These are phyloP conservation scores for Cancer borealis DNA, from an alignment of 2,888 invertebrate genomes.

Conservation along the genomic window DNA sequence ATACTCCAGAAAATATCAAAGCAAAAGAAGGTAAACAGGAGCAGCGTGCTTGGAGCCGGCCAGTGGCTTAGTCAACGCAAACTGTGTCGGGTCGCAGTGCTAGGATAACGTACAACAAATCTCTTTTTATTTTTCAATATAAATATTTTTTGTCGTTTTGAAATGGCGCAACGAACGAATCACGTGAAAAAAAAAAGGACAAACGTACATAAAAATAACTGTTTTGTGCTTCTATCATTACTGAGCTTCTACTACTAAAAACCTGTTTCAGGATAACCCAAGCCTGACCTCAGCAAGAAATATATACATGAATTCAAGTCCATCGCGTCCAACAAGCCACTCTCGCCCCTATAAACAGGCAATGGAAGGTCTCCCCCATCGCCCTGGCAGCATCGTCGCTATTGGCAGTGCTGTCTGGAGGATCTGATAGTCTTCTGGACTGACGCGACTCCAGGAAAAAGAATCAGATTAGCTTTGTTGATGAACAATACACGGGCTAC, in stretches of 20 bases:
- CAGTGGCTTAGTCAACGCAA: background rate
- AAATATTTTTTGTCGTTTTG: background rate
- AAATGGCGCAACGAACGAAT: background rate
- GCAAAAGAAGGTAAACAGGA: background rate
- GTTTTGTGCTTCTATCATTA: conserved; percentile 27
- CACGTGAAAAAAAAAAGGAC: background rate
- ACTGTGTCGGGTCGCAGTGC: background rate
- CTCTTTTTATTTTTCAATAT: background rate
- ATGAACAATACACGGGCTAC: conserved; percentile 54
- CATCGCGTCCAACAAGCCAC: conserved; percentile 8
- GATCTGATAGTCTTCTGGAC: conserved; percentile 54
- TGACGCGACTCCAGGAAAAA: conserved; percentile 58
- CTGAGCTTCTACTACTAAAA: background rate
- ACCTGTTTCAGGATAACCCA: conserved; percentile 13
- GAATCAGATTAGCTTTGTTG: conserved; percentile 61
- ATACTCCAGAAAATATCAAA: background rate
- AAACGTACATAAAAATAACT: background rate
- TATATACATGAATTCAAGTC: conserved; percentile 20
- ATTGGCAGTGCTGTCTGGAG: conserved; percentile 49
- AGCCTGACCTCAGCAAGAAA: background rate
- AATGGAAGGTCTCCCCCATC: background rate
- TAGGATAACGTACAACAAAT: background rate
- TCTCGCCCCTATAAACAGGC: conserved; percentile 22
- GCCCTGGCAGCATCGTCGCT: background rate
- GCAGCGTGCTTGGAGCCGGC: background rate